Evolutionary conservation across 2,797 vertebrate species (phyloP), one percentile per base, ranked within the genome.

Genomic region (Hydrolagus colliei): DNA sequence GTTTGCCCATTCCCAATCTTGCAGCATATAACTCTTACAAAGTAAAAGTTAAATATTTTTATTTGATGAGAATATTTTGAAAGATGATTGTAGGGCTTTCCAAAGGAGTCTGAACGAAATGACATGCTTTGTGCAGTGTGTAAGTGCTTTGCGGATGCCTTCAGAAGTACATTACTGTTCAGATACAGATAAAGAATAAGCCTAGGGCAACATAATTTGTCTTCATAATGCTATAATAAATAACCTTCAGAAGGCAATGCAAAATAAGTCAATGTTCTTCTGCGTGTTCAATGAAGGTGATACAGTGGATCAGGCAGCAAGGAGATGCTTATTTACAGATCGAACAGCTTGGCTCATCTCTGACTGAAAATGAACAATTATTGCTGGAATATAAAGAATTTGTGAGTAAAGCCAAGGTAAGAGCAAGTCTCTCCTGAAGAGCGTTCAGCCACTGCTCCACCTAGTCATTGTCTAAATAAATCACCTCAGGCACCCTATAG

Each of bases 361-460:
- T 96, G 65, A 87, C 92, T 87, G 94, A 96, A 90, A 96, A 94
- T 75, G 93, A 95, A 86, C 91, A 94, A 7, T 88, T 96, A 73
- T 92, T 95, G 88, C 88, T 86, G 75, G 92, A 95, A 35, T 91
- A 95, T 27, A 92, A 91, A 86, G 91, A 94, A 88, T 90, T 96
- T 89, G 89, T 91, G 80, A 78, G 89, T 86, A 92, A 93, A 92
- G 92, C 93, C 86, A 93, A 95, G 92, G 96, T 96, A 94, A 93
- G 91, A 86, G 62, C 32, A 41, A 35, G 10, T 52, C 77, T 65
- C 62, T 80, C 77, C n/a, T 62, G 22, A 79, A 79, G 9, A 82
- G 12, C 59, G 22, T 78, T 59, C 59, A 52, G 41, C 3, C 41
- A 52, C 41, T 52, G 41, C 41, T 52, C 41, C 41, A 52, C 41